These are phyloP conservation scores for Lampris incognitus DNA, from an alignment of 2,113 vertebrate genomes.

Conservation along the genomic window DNA sequence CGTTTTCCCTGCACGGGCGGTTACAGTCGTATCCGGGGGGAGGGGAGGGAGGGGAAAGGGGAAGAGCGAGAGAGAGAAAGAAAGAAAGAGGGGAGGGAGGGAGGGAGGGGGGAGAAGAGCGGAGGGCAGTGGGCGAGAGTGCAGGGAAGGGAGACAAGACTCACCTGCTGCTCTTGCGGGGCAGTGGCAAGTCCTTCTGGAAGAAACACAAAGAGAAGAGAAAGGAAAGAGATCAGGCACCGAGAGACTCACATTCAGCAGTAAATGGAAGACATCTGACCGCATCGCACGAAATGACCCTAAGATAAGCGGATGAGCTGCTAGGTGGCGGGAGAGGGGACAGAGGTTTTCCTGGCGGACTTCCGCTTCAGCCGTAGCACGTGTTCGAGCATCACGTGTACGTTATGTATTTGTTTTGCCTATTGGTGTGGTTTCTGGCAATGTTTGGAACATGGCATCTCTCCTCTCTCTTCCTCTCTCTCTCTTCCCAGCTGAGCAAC, in stretches of 20 bases:
- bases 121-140: background rate
- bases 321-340: too few relatives aligned
- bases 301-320: too few relatives aligned
- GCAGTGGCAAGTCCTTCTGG: conserved; percentile 84
- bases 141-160: conserved; percentile 42
- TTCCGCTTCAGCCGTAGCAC: too few relatives aligned
- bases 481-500: background rate
- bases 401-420: background rate
- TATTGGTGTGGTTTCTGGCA: background rate
- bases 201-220: conserved; percentile 60
- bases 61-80: too few relatives aligned
- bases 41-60: background rate
- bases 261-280: background rate
- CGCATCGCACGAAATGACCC: too few relatives aligned
- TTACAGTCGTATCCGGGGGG: background rate
- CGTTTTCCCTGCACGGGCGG: conserved; percentile 17
- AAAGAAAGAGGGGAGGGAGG: background rate
- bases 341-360: background rate
- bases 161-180: conserved; percentile 86
- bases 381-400: background rate
- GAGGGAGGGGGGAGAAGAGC: background rate
- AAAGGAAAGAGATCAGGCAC: conserved; percentile 60
- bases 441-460: background rate
- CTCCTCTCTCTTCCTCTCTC: background rate
- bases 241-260: background rate